Evolutionary conservation across 2,797 vertebrate genomes (phyloP), one percentile per base, ranked within the genome.

Genomic region (Gastrophryne carolinensis): DNA sequence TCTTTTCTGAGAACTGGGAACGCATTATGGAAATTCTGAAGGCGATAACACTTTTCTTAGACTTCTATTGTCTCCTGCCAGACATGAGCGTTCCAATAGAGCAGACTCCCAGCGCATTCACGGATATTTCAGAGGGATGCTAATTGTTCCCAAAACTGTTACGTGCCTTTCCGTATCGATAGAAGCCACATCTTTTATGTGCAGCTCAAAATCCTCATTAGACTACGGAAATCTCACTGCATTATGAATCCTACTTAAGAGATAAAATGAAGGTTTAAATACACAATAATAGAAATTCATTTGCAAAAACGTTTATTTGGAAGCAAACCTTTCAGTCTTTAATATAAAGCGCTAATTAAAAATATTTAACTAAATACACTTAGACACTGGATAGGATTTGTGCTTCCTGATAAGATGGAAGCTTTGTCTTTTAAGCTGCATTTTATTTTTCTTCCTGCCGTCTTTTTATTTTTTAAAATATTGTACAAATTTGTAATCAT

Each of bases 201-300:
- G 52, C 29, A 29, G 68, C 52, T 78, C 67, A 58, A 58, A 78
- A 78, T 72, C 61, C 68, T 72, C 67, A 70, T 72, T 78, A 72
- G 50, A 56, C 67, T 35, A 37, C 21, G 54, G 57, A 32, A 65
- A 71, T 65, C 50, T 64, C 58, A 13, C 34, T 10, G 30, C 54
- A 65, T 72, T 66, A 57, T 30, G 37, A 50, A 53, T 72, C 53
- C 50, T 78, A 15, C 60, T 65, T 71, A 64, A 71, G 65, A 39
- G 64, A 75, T 75, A 53, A 60, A 68, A 53, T 23, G 54, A 19
- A 64, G 50, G 44, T 39, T 69, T 75, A 68, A 75, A 68, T 68
- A 54, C 44, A n/a, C 35, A n/a, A 23, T 68, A 75, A 75, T 75
- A 56, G 39, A 61, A 30, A 75, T 49, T 68, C 12, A 68, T 75